Evolutionary conservation across 2,888 invertebrate genomes (phyloP).

Genomic region (Amphipoea oculea): DNA sequence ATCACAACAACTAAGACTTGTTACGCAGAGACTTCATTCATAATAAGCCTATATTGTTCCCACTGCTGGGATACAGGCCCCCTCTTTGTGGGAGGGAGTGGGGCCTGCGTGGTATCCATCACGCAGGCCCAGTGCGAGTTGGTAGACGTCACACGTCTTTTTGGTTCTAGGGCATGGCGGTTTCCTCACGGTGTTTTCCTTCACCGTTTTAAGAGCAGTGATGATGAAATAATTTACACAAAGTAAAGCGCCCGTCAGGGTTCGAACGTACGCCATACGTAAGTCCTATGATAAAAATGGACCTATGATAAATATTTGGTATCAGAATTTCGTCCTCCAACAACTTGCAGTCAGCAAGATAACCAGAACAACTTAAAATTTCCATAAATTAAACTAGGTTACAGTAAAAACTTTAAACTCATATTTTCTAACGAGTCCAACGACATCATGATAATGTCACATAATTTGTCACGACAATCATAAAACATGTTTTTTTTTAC

Average conservation of each 20-base stretch:
- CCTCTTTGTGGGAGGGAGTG: too few relatives aligned
- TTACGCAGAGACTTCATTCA: not conserved
- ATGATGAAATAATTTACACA: too few relatives aligned
- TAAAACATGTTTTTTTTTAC: slow-evolving; percentile 57
- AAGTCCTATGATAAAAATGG: not conserved
- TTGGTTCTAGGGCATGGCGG: too few relatives aligned
- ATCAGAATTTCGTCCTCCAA: not conserved
- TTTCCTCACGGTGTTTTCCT: too few relatives aligned
- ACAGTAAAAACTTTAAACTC: slow-evolving; percentile 14
- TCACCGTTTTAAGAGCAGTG: too few relatives aligned
- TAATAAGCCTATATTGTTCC: too few relatives aligned
- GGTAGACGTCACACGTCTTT: too few relatives aligned
- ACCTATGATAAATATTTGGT: not conserved
- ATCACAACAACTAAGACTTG: not conserved
- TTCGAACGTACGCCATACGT: not conserved
- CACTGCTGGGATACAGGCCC: too few relatives aligned
- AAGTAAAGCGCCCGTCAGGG: too few relatives aligned
- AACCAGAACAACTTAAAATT: slow-evolving; percentile 2
- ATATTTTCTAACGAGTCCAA: slow-evolving; percentile 34
- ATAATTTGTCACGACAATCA: slow-evolving; percentile 60
- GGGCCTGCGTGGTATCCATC: too few relatives aligned
- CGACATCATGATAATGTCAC: slow-evolving; percentile 27
- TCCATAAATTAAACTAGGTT: not conserved
- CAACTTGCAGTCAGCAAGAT: not conserved
- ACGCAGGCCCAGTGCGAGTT: too few relatives aligned